Percentiles rank a stretch among this genome's conserved stretches.
phyloP scores from a whole-genome alignment of 1,140 invertebrate genomes.

The Pseudomyrmex dendroicus region DNA sequence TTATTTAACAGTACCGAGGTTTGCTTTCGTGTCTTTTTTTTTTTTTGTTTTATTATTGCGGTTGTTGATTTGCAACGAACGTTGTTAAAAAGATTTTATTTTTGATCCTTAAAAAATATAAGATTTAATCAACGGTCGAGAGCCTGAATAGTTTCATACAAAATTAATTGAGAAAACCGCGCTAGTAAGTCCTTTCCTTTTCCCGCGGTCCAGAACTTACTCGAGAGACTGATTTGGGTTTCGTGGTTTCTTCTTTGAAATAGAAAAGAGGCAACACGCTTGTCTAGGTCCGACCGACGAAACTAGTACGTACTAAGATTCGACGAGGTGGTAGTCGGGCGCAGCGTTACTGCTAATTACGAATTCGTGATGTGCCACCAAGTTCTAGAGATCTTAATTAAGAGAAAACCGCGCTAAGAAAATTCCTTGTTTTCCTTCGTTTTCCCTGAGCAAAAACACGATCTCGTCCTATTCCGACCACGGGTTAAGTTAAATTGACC shows the following conservation, averaged over 20 bases:
- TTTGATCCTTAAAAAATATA: too few relatives aligned
- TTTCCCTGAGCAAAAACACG: neutral
- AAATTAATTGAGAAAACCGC: conserved; percentile 66
- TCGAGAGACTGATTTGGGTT: conserved; percentile 55
- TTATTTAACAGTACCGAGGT: neutral
- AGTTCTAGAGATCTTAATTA: conserved; percentile 69
- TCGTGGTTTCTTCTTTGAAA: conserved; percentile 60
- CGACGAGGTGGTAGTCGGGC: conserved; percentile 46
- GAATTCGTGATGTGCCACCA: conserved; percentile 62
- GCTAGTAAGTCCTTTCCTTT: conserved; percentile 12
- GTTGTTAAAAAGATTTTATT: neutral
- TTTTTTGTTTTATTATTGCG: too few relatives aligned
- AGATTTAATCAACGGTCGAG: neutral
- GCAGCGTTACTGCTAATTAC: conserved; percentile 70
- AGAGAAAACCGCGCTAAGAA: conserved; percentile 51
- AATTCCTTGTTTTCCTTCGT: conserved; percentile 12
- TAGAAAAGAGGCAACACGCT: conserved; percentile 27
- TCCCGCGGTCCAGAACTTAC: conserved; percentile 45
- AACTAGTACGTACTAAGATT: conserved; percentile 54
- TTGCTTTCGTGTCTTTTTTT: neutral
- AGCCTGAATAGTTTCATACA: neutral
- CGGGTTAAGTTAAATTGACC: conserved; percentile 15
- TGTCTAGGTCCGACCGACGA: conserved; percentile 15
- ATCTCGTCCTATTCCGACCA: neutral
- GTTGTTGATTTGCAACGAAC: too few relatives aligned